phyloP scores from a whole-genome alignment of 1,140 invertebrate species.

The Drosophila oshimai region DNA sequence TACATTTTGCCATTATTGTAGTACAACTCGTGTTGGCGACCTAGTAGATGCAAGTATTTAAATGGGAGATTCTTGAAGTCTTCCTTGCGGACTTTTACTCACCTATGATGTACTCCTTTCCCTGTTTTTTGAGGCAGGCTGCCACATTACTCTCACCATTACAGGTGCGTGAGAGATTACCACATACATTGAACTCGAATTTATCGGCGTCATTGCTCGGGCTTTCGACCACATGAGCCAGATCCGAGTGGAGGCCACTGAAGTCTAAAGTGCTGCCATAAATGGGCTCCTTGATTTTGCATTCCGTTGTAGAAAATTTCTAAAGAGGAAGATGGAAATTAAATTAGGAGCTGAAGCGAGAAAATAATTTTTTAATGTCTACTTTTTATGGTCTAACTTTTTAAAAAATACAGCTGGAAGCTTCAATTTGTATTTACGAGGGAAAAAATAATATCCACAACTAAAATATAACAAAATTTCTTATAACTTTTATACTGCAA shows the following conservation, averaged over 20 bases:
- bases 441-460: too few relatives aligned
- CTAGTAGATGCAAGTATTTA: conserved; percentile 15
- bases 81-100: background rate
- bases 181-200: conserved; percentile 77
- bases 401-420: too few relatives aligned
- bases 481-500: too few relatives aligned
- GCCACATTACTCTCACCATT: conserved; percentile 60
- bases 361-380: too few relatives aligned
- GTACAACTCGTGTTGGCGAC: conserved; percentile 61
- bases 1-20: conserved; percentile 69
- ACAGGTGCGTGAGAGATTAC: conserved; percentile 60
- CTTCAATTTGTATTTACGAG: too few relatives aligned
- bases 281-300: conserved; percentile 67
- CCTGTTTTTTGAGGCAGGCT: conserved; percentile 65
- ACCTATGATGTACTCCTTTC: conserved; percentile 77
- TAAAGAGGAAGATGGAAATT: conserved; percentile 16
- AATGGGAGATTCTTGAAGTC: background rate
- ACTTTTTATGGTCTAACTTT: too few relatives aligned
- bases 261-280: conserved; percentile 75
- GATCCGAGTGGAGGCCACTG: conserved; percentile 57
- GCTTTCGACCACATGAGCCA: conserved; percentile 57
- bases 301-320: conserved; percentile 55
- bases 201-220: conserved; percentile 26
- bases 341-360: too few relatives aligned
- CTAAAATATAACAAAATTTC: too few relatives aligned